phyloP scores from a whole-genome alignment of 2,888 invertebrate species.

The Griposia aprilina region DNA sequence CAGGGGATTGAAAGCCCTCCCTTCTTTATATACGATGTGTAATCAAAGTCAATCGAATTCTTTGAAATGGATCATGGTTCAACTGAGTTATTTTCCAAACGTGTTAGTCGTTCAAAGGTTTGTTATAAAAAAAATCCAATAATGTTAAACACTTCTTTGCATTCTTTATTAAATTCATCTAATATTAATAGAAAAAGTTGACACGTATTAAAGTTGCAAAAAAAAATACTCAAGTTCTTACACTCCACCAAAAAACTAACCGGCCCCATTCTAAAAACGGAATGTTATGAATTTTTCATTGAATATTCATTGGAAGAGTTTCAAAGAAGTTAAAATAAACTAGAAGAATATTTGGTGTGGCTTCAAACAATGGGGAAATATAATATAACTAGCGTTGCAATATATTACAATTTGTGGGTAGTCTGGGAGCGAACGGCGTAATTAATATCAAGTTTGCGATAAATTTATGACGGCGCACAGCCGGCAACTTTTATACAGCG shows the following conservation, averaged over 20 bases:
- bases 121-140: background rate
- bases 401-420: constrained; percentile 84
- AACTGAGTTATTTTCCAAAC: constrained; percentile 52
- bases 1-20: constrained; percentile 64
- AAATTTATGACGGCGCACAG: constrained; percentile 76
- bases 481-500: constrained; percentile 33
- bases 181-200: constrained; percentile 64
- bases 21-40: constrained; percentile 58
- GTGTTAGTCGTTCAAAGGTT: constrained; percentile 1
- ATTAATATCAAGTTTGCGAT: constrained; percentile 88
- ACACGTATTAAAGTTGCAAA: constrained; percentile 30
- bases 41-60: constrained; percentile 67
- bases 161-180: constrained; percentile 31
- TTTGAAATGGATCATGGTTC: constrained; percentile 47
- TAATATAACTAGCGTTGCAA: constrained; percentile 72
- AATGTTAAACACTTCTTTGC: background rate
- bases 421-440: constrained; percentile 79
- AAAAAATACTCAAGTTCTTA: constrained; percentile 20
- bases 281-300: constrained; percentile 39
- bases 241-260: constrained; percentile 39
- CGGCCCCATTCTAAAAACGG: constrained; percentile 18
- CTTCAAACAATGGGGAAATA: constrained; percentile 54
- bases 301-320: constrained; percentile 46
- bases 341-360: constrained; percentile 49
- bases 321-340: constrained; percentile 57